Conservation (phyloP, 2,888 invertebrate species). For the Unio delphinus region DNA sequence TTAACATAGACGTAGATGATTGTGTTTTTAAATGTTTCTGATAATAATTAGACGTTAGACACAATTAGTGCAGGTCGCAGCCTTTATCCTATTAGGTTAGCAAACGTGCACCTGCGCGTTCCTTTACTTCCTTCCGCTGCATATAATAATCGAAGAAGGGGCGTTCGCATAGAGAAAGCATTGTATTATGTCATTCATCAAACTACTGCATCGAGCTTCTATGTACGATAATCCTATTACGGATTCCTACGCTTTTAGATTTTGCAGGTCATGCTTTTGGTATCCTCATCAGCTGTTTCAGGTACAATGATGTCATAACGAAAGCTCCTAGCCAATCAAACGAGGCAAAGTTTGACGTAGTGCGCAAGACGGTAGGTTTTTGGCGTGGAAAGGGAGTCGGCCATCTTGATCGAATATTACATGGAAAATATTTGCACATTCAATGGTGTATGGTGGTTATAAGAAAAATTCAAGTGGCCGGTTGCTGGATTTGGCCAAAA, state of each 20-base stretch:
- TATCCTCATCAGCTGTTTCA: slow-evolving; percentile 43
- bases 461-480: slow-evolving; percentile 7
- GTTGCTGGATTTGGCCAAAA: slow-evolving; percentile 5
- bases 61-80: no score
- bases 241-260: neutral
- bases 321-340: slow-evolving; percentile 38
- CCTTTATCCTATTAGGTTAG: no score
- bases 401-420: slow-evolving; percentile 56
- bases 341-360: slow-evolving; percentile 25
- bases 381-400: slow-evolving; percentile 63
- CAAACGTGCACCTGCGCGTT: no score
- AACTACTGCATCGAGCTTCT: no score
- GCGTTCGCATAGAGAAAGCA: no score
- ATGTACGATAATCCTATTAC: no score
- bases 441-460: slow-evolving; percentile 2
- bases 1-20: no score
- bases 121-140: no score
- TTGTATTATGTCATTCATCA: no score
- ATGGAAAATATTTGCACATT: neutral
- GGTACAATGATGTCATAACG: slow-evolving; percentile 46
- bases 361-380: slow-evolving; percentile 55
- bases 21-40: no score
- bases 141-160: no score
- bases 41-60: no score
- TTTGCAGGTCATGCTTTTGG: slow-evolving; percentile 5